phyloP scores from a whole-genome alignment of 2,113 vertebrate species.

The Pleuronectes platessa region DNA sequence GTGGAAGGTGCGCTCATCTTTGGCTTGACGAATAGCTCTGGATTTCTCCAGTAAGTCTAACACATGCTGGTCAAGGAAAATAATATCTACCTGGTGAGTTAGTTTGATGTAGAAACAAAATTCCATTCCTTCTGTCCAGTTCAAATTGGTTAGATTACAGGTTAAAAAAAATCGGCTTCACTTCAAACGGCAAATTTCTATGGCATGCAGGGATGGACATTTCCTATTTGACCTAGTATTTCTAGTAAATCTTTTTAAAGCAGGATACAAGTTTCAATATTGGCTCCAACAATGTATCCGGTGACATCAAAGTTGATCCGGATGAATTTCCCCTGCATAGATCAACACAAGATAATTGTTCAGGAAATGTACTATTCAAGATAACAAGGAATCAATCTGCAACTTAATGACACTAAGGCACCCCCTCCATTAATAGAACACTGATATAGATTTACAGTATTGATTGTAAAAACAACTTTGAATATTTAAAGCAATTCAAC shows the following conservation, averaged over 20 bases:
- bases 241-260: constrained; percentile 1
- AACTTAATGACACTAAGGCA: constrained; percentile 1
- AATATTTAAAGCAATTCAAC: background rate
- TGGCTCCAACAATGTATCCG: constrained; percentile 98
- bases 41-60: constrained; percentile 97
- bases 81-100: background rate
- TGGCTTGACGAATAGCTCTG: constrained; percentile 96
- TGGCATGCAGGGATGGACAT: too few species aligned
- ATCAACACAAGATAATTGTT: constrained; percentile 26
- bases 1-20: constrained; percentile 97
- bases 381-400: background rate
- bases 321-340: constrained; percentile 96
- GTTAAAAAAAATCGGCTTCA: background rate
- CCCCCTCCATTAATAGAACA: background rate
- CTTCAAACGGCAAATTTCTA: too few species aligned
- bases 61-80: constrained; percentile 80
- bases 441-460: background rate
- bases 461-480: background rate
- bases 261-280: constrained; percentile 99
- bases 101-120: background rate
- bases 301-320: constrained; percentile 99
- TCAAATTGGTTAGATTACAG: background rate
- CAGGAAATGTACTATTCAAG: constrained; percentile 29
- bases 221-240: background rate
- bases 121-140: background rate